Evolutionary conservation across 2,797 vertebrate genomes (phyloP).

Genomic region (Psittacula derbiana): DNA sequence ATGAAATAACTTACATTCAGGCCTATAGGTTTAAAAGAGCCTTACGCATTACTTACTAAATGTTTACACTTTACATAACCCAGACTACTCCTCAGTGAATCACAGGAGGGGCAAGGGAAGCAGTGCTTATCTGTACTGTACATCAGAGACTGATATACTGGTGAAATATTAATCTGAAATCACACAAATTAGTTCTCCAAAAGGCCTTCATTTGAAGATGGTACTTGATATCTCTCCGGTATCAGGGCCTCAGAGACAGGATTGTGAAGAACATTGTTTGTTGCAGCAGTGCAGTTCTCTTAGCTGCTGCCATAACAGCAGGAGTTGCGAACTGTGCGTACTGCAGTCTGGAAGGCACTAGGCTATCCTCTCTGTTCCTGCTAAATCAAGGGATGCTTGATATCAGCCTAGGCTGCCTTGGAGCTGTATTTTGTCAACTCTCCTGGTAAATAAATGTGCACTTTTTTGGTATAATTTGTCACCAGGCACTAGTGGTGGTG

Average conservation of each 20-base stretch:
- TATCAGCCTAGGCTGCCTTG: background rate
- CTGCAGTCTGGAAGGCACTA: background rate
- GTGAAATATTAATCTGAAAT: background rate
- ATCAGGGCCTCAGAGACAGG: background rate
- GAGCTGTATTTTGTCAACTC: background rate
- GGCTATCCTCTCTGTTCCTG: background rate
- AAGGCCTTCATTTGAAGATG: background rate
- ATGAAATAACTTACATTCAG: background rate
- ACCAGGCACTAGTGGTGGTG: background rate
- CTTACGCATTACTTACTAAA: background rate
- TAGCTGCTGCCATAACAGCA: background rate
- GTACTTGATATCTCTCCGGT: background rate
- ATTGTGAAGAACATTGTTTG: background rate
- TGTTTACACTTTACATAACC: background rate
- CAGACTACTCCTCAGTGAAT: background rate
- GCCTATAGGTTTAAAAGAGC: background rate
- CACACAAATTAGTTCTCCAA: background rate
- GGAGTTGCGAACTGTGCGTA: background rate
- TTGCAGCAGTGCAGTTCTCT: background rate
- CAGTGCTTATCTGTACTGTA: background rate
- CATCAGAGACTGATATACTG: background rate
- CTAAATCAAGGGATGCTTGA: background rate
- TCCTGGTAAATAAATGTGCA: background rate
- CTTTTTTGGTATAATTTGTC: background rate
- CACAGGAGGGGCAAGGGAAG: fast-evolving